Base-by-base conservation (phyloP, 2,888 invertebrate genomes). In the Resseliella maxima region DNA sequence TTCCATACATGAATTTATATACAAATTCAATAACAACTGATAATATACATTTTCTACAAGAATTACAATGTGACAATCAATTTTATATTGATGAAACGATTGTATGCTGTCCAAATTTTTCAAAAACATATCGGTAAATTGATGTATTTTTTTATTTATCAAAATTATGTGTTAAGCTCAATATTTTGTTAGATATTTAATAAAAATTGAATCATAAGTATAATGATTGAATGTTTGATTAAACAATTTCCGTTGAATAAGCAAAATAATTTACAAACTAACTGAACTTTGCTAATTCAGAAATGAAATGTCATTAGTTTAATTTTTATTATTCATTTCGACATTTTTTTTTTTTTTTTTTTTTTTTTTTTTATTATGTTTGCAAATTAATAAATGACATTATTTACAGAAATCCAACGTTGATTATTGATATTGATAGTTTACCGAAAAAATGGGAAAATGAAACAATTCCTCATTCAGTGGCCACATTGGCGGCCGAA, bases 31-130 rank as follows among this genome's bases (percentile, higher is more conserved):
- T 72, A 31, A 72, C 72, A 15, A 72, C n/a, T 18, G 72, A 72
- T 2, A 72, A 72, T 15, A 15, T 72, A 31, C 31, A 72, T 72
- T 72, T 72, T 31, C 5, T 72, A 15, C 72, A 35, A 31, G 72
- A 72, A 72, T 18, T 72, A 31, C 72, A 72, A 31, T 72, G 72
- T 72, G 72, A 72, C 27, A 72, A 72, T 72, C 72, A 2, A 72
- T 3, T 31, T 72, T 72, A 72, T 72, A 1, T 31, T 10, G 72
- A 72, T n/a, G 72, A 72, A 72, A 72, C 72, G 0, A 72, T 72
- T n/a, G 72, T 72, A 21, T 72, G 72, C 72, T 72, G 72, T 31
- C 31, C 72, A 31, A 31, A 10, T n/a, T 12, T 12, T 72, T 72
- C 72, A 15, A 31, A 0, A 2, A 5, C 27, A 72, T 72, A 72